These are phyloP conservation scores for Gracilinanus agilis DNA, from an alignment of 2,113 vertebrate genomes.

Conservation along the genomic window DNA sequence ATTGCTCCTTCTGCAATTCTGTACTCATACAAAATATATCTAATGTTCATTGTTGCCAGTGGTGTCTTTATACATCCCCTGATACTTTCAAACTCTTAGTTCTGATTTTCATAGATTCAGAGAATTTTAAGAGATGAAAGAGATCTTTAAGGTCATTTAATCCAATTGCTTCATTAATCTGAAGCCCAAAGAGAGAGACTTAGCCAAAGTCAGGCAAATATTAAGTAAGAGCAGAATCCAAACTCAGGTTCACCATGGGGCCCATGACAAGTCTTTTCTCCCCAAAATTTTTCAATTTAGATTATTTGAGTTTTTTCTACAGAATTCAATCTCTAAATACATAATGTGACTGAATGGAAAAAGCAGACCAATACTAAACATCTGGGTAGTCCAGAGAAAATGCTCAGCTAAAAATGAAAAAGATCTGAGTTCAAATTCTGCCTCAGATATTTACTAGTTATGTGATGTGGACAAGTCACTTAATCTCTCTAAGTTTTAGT, in stretches of 20 bases:
- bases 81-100: too few species aligned
- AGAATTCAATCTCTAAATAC: not conserved
- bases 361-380: not conserved
- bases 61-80: too few species aligned
- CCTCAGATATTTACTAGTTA: not conserved
- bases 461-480: not conserved
- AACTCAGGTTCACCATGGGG: not conserved
- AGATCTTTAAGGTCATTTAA: too few species aligned
- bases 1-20: too few species aligned
- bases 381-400: not conserved
- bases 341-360: not conserved
- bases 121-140: too few species aligned
- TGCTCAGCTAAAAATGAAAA: not conserved
- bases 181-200: too few species aligned
- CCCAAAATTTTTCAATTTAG: not conserved
- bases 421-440: not conserved
- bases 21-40: too few species aligned
- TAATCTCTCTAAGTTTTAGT: not conserved
- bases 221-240: too few species aligned
- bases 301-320: not conserved
- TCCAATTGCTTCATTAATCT: too few species aligned
- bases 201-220: too few species aligned
- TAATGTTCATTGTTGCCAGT: too few species aligned
- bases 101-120: too few species aligned
- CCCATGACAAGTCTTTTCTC: not conserved